These are phyloP conservation scores for Oostethus manadensis DNA, from an alignment of 2,113 vertebrate species.

Conservation along the genomic window DNA sequence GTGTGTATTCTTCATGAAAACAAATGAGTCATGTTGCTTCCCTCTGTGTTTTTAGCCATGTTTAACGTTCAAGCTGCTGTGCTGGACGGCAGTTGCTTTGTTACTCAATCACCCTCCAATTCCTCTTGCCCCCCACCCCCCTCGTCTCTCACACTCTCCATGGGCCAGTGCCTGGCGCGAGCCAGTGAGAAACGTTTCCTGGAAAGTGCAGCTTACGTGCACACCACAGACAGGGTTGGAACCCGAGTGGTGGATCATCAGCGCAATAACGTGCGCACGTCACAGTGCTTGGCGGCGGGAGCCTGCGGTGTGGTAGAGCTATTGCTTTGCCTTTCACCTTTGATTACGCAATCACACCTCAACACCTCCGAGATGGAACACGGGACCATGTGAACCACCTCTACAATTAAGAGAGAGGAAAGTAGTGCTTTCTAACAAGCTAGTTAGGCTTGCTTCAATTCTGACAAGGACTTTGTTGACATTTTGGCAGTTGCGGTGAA, in stretches of 20 bases:
- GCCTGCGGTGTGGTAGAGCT: conserved; percentile 58
- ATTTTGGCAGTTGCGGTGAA: conserved; percentile 44
- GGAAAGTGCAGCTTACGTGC: conserved; percentile 60
- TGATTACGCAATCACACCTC: conserved; percentile 60
- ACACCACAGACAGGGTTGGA: conserved; percentile 51
- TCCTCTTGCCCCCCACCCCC: conserved; percentile 1
- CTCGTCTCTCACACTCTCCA: conserved; percentile 17
- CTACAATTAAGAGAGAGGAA: conserved; percentile 55
- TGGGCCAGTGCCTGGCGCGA: conserved; percentile 42
- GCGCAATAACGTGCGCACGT: conserved; percentile 66
- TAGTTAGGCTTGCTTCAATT: conserved; percentile 32
- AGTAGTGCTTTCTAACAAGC: conserved; percentile 65
- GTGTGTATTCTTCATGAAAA: neutral
- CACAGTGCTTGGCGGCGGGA: conserved; percentile 52
- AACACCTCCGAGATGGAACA: conserved; percentile 47
- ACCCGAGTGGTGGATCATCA: conserved; percentile 62
- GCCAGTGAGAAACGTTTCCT: conserved; percentile 67
- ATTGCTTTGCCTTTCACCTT: conserved; percentile 61
- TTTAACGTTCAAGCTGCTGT: conserved; percentile 18
- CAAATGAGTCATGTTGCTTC: neutral
- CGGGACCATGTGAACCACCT: conserved; percentile 41
- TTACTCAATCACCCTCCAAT: conserved; percentile 4
- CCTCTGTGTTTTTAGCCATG: neutral
- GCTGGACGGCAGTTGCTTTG: conserved; percentile 22
- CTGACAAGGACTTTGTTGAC: conserved; percentile 53